phyloP scores from a whole-genome alignment of 35 echinoderm and acorn worm genomes.

The Ophioderma brevispina region DNA sequence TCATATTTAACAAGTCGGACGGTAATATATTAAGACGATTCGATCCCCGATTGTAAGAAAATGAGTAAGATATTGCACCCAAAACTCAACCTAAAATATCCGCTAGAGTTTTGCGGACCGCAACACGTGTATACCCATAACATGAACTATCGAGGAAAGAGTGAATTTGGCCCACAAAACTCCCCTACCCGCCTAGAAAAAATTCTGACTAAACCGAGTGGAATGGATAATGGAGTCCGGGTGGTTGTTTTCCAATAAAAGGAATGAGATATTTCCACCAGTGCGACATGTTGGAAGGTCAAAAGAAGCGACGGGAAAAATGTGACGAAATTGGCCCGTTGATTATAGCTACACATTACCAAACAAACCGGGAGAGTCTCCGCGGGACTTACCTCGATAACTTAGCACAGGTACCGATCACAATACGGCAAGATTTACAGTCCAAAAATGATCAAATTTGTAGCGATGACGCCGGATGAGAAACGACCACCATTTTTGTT shows the following conservation, averaged over 20 bases:
- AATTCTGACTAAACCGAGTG: slow-evolving; percentile 5
- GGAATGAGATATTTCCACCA: slow-evolving; percentile 76
- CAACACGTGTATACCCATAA: neutral
- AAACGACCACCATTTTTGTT: slow-evolving; percentile 92
- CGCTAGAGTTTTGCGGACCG: neutral
- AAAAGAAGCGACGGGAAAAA: slow-evolving; percentile 62
- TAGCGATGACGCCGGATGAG: slow-evolving; percentile 55
- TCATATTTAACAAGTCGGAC: slow-evolving; percentile 72
- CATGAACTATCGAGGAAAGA: neutral
- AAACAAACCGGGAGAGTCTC: slow-evolving; percentile 34
- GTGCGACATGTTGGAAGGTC: slow-evolving; percentile 67
- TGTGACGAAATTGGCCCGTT: slow-evolving; percentile 50
- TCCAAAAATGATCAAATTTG: slow-evolving; percentile 52
- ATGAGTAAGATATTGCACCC: slow-evolving; percentile 34
- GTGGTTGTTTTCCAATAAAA: slow-evolving; percentile 87
- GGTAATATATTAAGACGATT: slow-evolving; percentile 81
- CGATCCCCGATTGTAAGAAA: slow-evolving; percentile 37
- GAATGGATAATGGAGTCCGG: slow-evolving; percentile 42
- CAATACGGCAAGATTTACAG: neutral
- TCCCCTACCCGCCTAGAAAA: slow-evolving; percentile 7
- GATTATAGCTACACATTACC: slow-evolving; percentile 14
- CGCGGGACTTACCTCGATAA: slow-evolving; percentile 36
- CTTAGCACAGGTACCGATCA: neutral
- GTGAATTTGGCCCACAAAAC: neutral
- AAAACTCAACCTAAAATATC: neutral